Percentiles rank a stretch among this genome's conserved stretches.
These are phyloP conservation scores for Reticulitermes lucifugus DNA, from an alignment of 2,888 invertebrate species.

Conservation along the genomic window DNA sequence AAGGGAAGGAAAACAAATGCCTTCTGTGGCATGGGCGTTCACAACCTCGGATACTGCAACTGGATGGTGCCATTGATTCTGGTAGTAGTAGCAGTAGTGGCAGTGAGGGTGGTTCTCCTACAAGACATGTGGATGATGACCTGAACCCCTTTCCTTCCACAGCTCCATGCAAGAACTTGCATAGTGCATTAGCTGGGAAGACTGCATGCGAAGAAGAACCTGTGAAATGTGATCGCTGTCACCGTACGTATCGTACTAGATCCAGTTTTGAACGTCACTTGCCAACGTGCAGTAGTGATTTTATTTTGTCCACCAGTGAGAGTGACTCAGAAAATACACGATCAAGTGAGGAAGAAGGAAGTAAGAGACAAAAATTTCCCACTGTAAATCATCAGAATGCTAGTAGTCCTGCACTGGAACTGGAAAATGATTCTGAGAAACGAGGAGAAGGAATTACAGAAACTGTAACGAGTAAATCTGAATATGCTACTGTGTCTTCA, in stretches of 20 bases:
- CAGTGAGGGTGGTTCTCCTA: slow-evolving; percentile 63
- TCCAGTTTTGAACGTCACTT: slow-evolving; percentile 85
- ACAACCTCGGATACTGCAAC: slow-evolving; percentile 70
- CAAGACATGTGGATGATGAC: slow-evolving; percentile 62
- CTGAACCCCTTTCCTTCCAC: slow-evolving; percentile 58
- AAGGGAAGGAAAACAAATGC: slow-evolving; percentile 62
- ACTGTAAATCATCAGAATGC: background rate
- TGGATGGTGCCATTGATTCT: slow-evolving; percentile 78
- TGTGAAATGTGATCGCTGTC: slow-evolving; percentile 89
- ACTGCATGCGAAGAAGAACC: slow-evolving; percentile 72
- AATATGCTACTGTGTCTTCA: background rate
- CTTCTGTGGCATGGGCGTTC: slow-evolving; percentile 62
- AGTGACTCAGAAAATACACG: slow-evolving; percentile 77
- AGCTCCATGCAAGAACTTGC: slow-evolving; percentile 64
- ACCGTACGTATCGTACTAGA: slow-evolving; percentile 86
- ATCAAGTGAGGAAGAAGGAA: slow-evolving; percentile 51
- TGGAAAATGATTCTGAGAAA: background rate
- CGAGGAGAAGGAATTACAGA: background rate
- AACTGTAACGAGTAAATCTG: background rate
- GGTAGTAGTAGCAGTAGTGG: slow-evolving; percentile 67
- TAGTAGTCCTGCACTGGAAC: slow-evolving; percentile 1
- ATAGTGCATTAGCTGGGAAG: slow-evolving; percentile 58
- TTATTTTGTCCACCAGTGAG: slow-evolving; percentile 80
- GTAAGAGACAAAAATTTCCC: slow-evolving; percentile 18
- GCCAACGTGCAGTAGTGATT: slow-evolving; percentile 74